A percentile compares a stretch with the other conserved stretches of the same genome.
These are phyloP conservation scores for Eremophila alpestris DNA, from an alignment of 2,797 vertebrate species.

Conservation along the genomic window DNA sequence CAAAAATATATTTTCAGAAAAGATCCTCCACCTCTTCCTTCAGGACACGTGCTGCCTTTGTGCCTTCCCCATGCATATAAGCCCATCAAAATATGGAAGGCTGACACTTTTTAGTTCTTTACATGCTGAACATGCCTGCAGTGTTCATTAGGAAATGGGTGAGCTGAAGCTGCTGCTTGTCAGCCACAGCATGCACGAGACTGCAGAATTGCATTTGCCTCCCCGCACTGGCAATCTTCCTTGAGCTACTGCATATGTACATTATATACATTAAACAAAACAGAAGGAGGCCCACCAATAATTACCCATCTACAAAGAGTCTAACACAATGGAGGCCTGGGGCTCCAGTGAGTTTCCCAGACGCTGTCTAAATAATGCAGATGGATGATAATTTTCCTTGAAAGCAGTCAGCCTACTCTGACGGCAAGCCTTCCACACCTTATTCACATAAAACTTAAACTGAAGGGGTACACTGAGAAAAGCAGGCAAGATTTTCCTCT, in stretches of 20 bases:
- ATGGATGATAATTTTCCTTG: conserved; percentile 31
- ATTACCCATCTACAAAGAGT: conserved; percentile 30
- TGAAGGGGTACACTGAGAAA: background rate
- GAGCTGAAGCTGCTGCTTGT: background rate
- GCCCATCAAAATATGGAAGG: background rate
- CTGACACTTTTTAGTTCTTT: background rate
- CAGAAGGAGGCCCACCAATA: conserved; percentile 11
- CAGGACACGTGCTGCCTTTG: background rate
- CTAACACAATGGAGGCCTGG: background rate
- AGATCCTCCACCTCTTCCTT: background rate
- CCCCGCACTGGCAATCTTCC: background rate
- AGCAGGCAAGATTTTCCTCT: background rate
- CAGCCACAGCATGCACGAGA: accelerated
- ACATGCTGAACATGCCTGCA: background rate
- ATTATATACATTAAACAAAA: conserved; percentile 24
- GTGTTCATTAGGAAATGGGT: background rate
- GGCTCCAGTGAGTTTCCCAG: conserved; percentile 33
- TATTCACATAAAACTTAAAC: background rate
- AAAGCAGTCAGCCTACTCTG: background rate
- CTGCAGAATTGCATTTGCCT: background rate
- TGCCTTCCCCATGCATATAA: background rate
- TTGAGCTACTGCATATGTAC: background rate
- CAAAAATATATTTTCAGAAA: background rate
- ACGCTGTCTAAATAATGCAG: conserved; percentile 1
- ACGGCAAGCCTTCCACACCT: background rate